Conservation (phyloP, 37 sponge, comb jelly and placozoan genomes). For the Halichondria panicea region DNA sequence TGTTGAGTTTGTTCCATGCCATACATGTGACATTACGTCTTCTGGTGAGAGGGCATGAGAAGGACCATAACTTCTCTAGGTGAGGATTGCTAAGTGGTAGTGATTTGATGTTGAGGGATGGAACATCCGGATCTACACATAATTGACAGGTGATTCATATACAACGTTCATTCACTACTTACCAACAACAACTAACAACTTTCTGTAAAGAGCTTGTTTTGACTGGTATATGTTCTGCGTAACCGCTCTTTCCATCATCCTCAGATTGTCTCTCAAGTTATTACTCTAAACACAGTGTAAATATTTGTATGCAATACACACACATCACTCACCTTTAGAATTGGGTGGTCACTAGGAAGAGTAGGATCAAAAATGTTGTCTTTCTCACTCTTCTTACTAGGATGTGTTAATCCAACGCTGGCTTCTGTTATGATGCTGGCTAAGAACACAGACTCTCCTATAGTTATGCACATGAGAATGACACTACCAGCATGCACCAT, state of each 20-base stretch:
- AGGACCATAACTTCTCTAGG: conserved; percentile 88
- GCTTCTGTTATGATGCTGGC: conserved; percentile 29
- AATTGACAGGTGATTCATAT: neutral
- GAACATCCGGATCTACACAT: conserved; percentile 31
- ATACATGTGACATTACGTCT: conserved; percentile 65
- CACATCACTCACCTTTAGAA: conserved; percentile 41
- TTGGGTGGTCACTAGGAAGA: conserved; percentile 74
- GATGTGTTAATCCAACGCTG: neutral
- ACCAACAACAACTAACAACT: conserved; percentile 68
- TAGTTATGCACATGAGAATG: neutral
- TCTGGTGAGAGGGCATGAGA: conserved; percentile 68
- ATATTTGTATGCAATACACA: neutral
- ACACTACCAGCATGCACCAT: neutral
- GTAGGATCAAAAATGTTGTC: conserved; percentile 52
- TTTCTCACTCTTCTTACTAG: neutral
- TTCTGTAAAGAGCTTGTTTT: conserved; percentile 90
- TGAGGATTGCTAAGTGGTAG: conserved; percentile 56
- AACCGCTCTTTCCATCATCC: conserved; percentile 85
- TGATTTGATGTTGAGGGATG: neutral
- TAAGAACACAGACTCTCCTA: conserved; percentile 20
- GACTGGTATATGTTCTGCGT: conserved; percentile 83
- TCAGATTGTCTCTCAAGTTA: conserved; percentile 66
- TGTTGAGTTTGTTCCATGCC: conserved; percentile 83
- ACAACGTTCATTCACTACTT: neutral
- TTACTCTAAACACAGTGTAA: neutral